phyloP scores from a whole-genome alignment of 2,888 invertebrate genomes.

The Dioctria linearis region DNA sequence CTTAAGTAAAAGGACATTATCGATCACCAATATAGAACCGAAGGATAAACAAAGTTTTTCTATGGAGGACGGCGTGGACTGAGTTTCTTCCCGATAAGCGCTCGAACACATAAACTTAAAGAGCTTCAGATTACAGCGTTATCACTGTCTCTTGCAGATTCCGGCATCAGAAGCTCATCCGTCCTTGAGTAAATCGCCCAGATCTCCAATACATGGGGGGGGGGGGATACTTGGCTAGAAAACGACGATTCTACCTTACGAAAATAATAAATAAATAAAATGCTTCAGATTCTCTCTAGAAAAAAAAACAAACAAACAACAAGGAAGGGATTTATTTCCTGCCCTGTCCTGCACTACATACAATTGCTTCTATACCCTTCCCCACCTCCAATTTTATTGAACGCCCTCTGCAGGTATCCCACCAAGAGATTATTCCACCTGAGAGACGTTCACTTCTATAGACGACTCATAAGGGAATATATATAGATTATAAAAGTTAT shows the following conservation, averaged over 20 bases:
- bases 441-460: not conserved
- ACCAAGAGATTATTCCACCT: not conserved
- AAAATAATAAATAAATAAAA: too few relatives aligned
- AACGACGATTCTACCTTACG: not conserved
- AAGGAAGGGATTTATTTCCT: not conserved
- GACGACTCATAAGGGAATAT: not conserved
- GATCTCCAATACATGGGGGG: not conserved
- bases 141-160: conserved; percentile 8
- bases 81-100: conserved; percentile 13
- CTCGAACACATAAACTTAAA: conserved; percentile 9
- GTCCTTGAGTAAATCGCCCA: not conserved
- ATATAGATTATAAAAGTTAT: too few relatives aligned
- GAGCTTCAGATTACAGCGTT: conserved; percentile 14
- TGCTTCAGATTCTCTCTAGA: not conserved
- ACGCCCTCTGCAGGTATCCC: too few relatives aligned
- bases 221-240: not conserved
- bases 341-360: not conserved
- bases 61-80: conserved; percentile 10
- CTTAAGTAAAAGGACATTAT: conserved; percentile 14
- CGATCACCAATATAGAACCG: not conserved
- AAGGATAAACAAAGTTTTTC: conserved; percentile 27
- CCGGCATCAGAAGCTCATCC: not conserved
- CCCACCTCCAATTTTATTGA: not conserved
- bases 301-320: not conserved
- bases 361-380: not conserved